phyloP scores from a whole-genome alignment of 2,113 vertebrate genomes.

The Myotis lucifugus region DNA sequence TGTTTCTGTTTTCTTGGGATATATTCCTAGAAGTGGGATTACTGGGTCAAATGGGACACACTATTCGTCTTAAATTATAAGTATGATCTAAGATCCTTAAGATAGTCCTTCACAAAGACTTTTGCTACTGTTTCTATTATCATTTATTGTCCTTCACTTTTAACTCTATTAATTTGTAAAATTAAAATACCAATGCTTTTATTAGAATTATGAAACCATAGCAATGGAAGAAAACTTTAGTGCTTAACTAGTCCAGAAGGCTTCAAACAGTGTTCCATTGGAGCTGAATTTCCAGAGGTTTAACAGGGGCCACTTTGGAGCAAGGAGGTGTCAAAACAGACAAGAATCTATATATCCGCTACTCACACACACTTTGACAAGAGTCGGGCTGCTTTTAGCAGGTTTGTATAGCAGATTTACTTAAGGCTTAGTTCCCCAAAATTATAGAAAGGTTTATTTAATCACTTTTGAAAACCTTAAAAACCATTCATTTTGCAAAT shows the following conservation, averaged over 20 bases:
- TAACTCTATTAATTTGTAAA: neutral
- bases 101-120: neutral
- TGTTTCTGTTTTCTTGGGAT: too few relatives aligned
- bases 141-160: neutral
- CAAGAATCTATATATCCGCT: neutral
- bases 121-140: neutral
- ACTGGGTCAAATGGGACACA: neutral
- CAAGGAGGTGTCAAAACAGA: neutral
- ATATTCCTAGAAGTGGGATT: too few relatives aligned
- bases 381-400: neutral
- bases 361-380: neutral
- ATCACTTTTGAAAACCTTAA: neutral
- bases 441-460: neutral
- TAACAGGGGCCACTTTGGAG: neutral
- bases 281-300: neutral
- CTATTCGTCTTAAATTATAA: constrained; percentile 11
- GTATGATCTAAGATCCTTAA: neutral
- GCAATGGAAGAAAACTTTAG: neutral
- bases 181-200: constrained; percentile 12
- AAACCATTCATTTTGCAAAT: constrained; percentile 8
- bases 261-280: neutral
- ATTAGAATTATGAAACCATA: neutral
- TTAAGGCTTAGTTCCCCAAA: neutral
- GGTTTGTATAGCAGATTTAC: neutral
- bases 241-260: neutral